phyloP scores from a whole-genome alignment of 1,140 invertebrate species.

The Physella acuta region DNA sequence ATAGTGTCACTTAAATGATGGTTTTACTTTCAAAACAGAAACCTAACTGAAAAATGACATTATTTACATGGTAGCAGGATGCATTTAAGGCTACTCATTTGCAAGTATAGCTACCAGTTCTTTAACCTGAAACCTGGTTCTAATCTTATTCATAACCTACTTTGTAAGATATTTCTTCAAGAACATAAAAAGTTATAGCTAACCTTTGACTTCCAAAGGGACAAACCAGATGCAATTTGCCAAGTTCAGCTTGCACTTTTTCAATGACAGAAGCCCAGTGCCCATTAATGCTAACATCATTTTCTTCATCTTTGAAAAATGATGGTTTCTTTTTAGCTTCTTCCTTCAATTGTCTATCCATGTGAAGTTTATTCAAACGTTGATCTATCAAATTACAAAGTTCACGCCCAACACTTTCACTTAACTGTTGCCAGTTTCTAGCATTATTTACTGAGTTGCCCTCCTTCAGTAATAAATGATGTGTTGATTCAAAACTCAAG shows the following conservation, averaged over 20 bases:
- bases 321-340: constrained; percentile 26
- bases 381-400: constrained; percentile 38
- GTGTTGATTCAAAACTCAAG: constrained; percentile 38
- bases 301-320: constrained; percentile 33
- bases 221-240: constrained; percentile 46
- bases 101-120: too few relatives aligned
- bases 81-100: too few relatives aligned
- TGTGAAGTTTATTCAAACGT: constrained; percentile 27
- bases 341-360: constrained; percentile 30
- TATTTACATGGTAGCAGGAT: too few relatives aligned
- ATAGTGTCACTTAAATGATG: too few relatives aligned
- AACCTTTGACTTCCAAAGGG: constrained; percentile 56
- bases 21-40: too few relatives aligned
- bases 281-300: constrained; percentile 7
- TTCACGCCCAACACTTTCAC: constrained; percentile 29
- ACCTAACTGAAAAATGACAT: too few relatives aligned
- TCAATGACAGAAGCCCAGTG: constrained; percentile 37
- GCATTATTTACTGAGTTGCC: constrained; percentile 41
- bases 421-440: constrained; percentile 48
- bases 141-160: too few relatives aligned
- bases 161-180: too few relatives aligned
- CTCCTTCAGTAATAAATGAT: constrained; percentile 29
- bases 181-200: too few relatives aligned
- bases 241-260: constrained; percentile 46
- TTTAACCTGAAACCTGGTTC: too few relatives aligned